Conservation (phyloP, 2,797 vertebrate genomes). For the Phoeniculus purpureus region DNA sequence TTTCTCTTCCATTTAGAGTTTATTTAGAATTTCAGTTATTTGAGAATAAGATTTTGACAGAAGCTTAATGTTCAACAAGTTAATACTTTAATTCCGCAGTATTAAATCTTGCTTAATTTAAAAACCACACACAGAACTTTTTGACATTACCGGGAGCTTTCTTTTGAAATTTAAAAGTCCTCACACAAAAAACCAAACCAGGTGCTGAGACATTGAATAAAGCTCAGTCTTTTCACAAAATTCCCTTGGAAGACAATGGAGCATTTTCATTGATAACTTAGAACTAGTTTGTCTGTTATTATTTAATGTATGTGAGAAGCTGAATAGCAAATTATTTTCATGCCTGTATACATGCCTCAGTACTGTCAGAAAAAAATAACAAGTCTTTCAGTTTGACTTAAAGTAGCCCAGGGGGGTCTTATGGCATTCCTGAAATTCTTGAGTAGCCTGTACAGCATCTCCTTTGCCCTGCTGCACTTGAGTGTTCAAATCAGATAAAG, state of each 20-base stretch:
- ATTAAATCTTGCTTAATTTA: constrained; percentile 11
- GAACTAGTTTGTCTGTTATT: neutral
- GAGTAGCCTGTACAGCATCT: neutral
- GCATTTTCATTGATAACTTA: neutral
- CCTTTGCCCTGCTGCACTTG: neutral
- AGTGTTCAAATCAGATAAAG: neutral
- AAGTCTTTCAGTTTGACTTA: neutral
- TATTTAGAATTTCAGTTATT: neutral
- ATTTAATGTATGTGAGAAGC: neutral
- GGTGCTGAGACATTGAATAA: neutral
- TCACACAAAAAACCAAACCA: neutral
- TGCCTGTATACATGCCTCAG: neutral
- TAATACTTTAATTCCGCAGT: constrained; percentile 11
- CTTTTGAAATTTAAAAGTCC: neutral
- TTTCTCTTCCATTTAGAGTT: neutral
- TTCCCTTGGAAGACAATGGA: neutral
- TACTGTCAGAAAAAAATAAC: neutral
- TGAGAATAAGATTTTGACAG: neutral
- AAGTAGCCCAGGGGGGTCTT: neutral
- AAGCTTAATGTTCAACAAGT: neutral
- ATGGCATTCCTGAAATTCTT: neutral
- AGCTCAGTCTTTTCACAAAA: neutral
- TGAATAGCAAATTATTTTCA: neutral
- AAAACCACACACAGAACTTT: neutral
- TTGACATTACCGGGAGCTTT: neutral